Base-by-base conservation (phyloP, 2,797 vertebrate genomes). In the Gymnodraco acuticeps region DNA sequence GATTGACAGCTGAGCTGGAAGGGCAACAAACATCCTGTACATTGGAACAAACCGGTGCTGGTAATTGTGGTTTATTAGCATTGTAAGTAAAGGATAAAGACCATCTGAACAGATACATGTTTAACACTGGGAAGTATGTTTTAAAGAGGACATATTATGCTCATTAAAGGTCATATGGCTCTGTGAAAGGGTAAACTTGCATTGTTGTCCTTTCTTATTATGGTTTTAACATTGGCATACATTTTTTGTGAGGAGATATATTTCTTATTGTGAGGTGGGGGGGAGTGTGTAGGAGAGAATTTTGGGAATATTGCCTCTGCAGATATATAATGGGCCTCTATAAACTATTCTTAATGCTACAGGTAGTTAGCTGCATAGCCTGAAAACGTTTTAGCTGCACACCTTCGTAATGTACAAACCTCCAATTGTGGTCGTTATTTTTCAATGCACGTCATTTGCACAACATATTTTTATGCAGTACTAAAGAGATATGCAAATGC, bases 1-100 rank as follows among this genome's bases (percentile, higher is more conserved):
- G 55, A 70, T 16, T 58, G 71, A 65, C 62, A 65, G 54, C 46
- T 45, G 38, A 45, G 38, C 46, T 60, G 17, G 12, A 20, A 66
- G 43, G 4, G 9, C 5, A 27, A 31, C 50, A 54, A 38, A 50
- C 15, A 11, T 38, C 33, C 33, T 38, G 33, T 11, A n/a, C 10
- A 33, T 8, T 17, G 11, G 27, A 47, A 62, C 48, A 31, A 12
- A 47, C 55, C 23, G 16, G 19, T n/a, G 16, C 31, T 54, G 46
- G 19, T 31, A 50, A 48, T 64, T 33, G 13, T 20, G 31, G 9
- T 14, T 33, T 46, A 38, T 33, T 42, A 20, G 17, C 3, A 19
- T 47, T 9, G 20, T 20, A 3, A 27, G 27, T 31, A 20, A 53
- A 53, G 38, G 53, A 52, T 17, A 52, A 52, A 42, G 43, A 17